These are phyloP conservation scores for Macquaria australasica DNA, from an alignment of 2,113 vertebrate species.

Conservation along the genomic window DNA sequence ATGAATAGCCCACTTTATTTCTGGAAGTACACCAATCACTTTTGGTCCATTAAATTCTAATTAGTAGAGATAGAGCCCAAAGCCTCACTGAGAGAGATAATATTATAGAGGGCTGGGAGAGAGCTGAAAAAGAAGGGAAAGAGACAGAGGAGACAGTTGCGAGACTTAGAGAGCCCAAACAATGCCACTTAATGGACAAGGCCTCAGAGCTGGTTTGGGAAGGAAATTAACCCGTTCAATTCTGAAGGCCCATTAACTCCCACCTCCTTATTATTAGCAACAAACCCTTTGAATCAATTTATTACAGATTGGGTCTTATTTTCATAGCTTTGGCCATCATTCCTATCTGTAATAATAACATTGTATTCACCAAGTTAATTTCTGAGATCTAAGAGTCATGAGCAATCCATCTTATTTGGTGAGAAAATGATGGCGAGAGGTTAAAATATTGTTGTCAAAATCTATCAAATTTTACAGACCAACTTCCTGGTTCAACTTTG, in stretches of 20 bases:
- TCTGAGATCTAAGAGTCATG: neutral
- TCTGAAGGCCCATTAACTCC: conserved; percentile 33
- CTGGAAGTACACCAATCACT: conserved; percentile 84
- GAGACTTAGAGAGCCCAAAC: conserved; percentile 67
- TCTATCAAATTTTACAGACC: neutral
- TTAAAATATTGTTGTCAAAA: neutral
- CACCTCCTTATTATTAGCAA: conserved; percentile 16
- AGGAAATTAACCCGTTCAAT: conserved; percentile 57
- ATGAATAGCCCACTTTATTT: conserved; percentile 84
- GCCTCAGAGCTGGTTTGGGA: conserved; percentile 45
- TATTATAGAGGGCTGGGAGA: conserved; percentile 71
- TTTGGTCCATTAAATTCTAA: conserved; percentile 86
- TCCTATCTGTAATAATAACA: neutral
- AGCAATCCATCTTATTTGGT: neutral
- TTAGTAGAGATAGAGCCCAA: conserved; percentile 81
- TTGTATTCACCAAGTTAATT: neutral
- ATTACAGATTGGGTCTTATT: neutral
- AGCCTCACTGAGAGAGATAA: conserved; percentile 78
- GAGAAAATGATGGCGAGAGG: neutral
- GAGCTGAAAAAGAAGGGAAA: conserved; percentile 43
- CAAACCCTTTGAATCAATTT: neutral
- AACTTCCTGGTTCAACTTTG: neutral
- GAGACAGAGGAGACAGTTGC: conserved; percentile 50
- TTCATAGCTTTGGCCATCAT: neutral
- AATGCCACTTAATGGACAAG: conserved; percentile 69